Evolutionary conservation across 2,888 invertebrate species (phyloP).

Genomic region (Campaea margaritaria): DNA sequence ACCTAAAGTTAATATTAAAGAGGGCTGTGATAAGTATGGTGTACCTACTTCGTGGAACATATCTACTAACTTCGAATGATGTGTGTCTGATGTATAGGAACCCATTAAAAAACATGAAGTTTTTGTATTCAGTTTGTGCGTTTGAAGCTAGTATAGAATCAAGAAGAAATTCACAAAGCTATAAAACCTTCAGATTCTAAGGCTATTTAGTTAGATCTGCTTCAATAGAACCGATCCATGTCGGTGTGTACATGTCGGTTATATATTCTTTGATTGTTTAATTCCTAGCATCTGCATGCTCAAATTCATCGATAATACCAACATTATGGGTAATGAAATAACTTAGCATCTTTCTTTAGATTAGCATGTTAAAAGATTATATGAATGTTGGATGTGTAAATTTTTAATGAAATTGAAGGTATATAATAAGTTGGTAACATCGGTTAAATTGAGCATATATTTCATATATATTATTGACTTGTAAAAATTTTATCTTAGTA

Average conservation of each 20-base stretch:
- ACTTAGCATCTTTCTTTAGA: no score
- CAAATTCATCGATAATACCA: no score
- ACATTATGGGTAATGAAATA: no score
- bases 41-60: conserved; percentile 28
- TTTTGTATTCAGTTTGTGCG: neutral
- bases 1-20: conserved; percentile 21
- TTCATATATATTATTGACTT: neutral
- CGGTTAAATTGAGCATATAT: neutral
- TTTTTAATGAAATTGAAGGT: neutral
- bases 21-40: conserved; percentile 32
- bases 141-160: neutral
- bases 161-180: neutral
- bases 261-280: no score
- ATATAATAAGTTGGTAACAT: neutral
- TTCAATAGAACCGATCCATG: no score
- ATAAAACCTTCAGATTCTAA: neutral
- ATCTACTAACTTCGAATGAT: conserved; percentile 25
- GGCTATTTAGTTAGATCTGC: no score
- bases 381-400: no score
- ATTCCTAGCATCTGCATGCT: no score
- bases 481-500: neutral
- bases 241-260: no score
- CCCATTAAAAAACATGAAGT: neutral
- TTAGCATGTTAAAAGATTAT: no score
- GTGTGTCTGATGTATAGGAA: neutral